Evolutionary conservation across 2,888 invertebrate genomes (phyloP).

Genomic region (Luffia ferchaultella): DNA sequence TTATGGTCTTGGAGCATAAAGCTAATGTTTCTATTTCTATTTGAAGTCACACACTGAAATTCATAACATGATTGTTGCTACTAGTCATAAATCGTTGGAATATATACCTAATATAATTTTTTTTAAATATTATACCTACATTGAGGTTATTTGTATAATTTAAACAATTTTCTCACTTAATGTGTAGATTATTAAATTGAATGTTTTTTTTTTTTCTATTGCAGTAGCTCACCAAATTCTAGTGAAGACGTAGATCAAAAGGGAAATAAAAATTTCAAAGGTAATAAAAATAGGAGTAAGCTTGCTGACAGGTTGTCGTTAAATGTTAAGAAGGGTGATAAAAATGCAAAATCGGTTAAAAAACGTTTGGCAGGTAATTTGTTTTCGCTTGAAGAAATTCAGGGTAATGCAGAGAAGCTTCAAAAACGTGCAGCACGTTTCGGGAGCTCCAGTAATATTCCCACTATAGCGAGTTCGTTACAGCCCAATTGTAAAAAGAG

Average conservation of each 20-base stretch:
- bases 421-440: conserved; percentile 93
- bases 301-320: conserved; percentile 66
- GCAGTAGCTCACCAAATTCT: conserved; percentile 62
- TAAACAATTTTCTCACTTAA: too few relatives aligned
- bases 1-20: too few relatives aligned
- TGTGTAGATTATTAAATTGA: conserved; percentile 1
- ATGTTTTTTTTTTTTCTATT: conserved; percentile 23
- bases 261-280: conserved; percentile 40
- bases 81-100: too few relatives aligned
- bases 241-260: conserved; percentile 54
- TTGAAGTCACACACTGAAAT: too few relatives aligned
- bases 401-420: conserved; percentile 79
- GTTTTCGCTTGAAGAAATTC: conserved; percentile 71
- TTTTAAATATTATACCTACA: too few relatives aligned
- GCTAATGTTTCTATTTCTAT: too few relatives aligned
- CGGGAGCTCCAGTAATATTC: conserved; percentile 53
- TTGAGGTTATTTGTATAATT: too few relatives aligned
- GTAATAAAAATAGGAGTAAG: conserved; percentile 55
- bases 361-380: conserved; percentile 70
- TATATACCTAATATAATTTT: too few relatives aligned
- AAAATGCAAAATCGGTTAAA: conserved; percentile 59
- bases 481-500: conserved; percentile 33
- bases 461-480: conserved; percentile 55
- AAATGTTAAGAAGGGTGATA: conserved; percentile 46
- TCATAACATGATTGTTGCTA: too few relatives aligned